Percentiles rank a stretch among this genome's conserved stretches.
Evolutionary conservation across 2,888 invertebrate species (phyloP).

Genomic region (Sinentomon sp.): DNA sequence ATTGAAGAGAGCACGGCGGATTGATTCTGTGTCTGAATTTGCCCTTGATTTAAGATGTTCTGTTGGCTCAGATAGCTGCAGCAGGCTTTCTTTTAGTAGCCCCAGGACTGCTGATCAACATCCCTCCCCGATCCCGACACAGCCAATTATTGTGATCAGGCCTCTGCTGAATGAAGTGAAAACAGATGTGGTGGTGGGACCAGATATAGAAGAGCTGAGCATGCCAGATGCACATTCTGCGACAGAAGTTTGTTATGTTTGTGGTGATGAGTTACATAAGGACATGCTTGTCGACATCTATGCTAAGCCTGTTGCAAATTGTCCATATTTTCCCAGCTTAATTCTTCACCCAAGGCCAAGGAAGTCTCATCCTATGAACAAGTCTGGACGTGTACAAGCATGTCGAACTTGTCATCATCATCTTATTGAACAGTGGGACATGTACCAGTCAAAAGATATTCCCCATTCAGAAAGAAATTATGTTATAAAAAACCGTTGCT

Average conservation of each 20-base stretch:
- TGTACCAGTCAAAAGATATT: constrained; percentile 39
- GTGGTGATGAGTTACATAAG: constrained; percentile 60
- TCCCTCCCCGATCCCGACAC: no score
- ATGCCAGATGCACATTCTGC: constrained; percentile 79
- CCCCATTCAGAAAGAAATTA: constrained; percentile 51
- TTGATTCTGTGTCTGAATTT: no score
- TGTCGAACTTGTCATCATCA: constrained; percentile 62
- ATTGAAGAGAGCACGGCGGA: no score
- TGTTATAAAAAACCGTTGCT: constrained; percentile 47
- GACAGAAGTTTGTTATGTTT: constrained; percentile 57
- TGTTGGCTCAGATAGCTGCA: no score
- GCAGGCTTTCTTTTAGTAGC: no score
- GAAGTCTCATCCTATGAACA: constrained; percentile 58
- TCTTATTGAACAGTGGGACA: constrained; percentile 63
- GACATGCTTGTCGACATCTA: constrained; percentile 45
- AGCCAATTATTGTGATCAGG: no score
- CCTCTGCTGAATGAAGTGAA: no score
- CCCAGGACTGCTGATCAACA: no score
- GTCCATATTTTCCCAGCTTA: constrained; percentile 23
- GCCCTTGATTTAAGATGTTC: no score
- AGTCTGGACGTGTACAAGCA: constrained; percentile 41
- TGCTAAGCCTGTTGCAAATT: constrained; percentile 26
- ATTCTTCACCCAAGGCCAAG: constrained; percentile 54
- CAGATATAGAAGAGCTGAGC: constrained; percentile 59
- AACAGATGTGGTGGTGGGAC: constrained; percentile 27